Base-by-base conservation (phyloP, 2,113 vertebrate species). In the Macrotis lagotis region DNA sequence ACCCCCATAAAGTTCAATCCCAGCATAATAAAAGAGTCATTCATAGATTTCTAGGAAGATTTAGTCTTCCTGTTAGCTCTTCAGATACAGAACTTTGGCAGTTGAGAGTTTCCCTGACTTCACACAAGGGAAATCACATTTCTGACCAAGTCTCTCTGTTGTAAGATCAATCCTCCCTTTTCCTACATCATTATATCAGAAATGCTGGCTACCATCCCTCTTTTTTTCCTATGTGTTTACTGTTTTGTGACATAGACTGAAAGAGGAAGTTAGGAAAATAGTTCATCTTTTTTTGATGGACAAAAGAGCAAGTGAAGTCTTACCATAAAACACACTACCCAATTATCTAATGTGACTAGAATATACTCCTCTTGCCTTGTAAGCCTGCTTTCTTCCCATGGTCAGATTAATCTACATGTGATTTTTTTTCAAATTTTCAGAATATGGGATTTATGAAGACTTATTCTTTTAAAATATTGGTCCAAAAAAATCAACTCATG, bases 121-220 rank as follows among this genome's bases (percentile, higher is more conserved):
- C 55, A 96, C 49, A 53, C 22, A 3, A 55, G 48, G 19, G 90
- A 88, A 93, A 95, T 97, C 92, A 47, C 88, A 89, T 96, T 96
- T 93, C 93, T 50, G 48, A 93, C 89, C 55, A 16, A 66, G 19
- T 93, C 53, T 53, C 59, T 47, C 88, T 95, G 50, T 25, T 91
- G 28, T 37, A 47, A 53, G 26, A 12, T 83, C 95, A 48, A 83
- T 25, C 93, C 26, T 90, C 1, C 22, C 19, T 28, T 31, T 96
- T 59, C 25, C 26, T 74, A 4, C 51, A 48, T 48, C 22, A 7
- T 92, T 6, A 91, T 97, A 97, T 97, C 92, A 94, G 74, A 97
- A 97, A 53, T 25, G 8, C 0, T 90, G 91, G 88, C 93, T 0
- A 7, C 28, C 4, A 3, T 94, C 74, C 16, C 7, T 49, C 0